These are phyloP conservation scores for Tipula lateralis DNA, from an alignment of 2,888 invertebrate genomes.

Conservation along the genomic window DNA sequence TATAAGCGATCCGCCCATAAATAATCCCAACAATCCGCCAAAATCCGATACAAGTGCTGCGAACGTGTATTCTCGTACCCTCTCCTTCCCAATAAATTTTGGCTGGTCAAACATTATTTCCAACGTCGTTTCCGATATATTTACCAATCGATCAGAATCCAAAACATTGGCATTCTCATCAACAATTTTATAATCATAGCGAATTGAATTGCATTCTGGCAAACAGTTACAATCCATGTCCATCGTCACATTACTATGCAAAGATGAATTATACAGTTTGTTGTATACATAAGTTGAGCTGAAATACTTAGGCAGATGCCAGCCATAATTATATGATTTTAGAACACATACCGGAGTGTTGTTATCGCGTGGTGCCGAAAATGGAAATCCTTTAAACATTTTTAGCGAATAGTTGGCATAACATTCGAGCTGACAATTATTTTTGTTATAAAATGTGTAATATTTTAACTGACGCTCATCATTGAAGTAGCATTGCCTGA, in stretches of 20 bases:
- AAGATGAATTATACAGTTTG: too few species aligned
- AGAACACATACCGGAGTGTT: too few species aligned
- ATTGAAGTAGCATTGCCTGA: slow-evolving; percentile 64
- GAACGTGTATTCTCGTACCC: not conserved
- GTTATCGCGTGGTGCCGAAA: slow-evolving; percentile 53
- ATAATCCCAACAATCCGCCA: not conserved
- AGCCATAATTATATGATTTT: too few species aligned
- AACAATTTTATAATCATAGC: not conserved
- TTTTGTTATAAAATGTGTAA: slow-evolving; percentile 65
- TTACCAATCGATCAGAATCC: too few species aligned
- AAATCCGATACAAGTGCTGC: not conserved
- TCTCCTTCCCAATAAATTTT: not conserved
- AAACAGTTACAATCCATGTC: not conserved
- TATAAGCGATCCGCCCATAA: not conserved
- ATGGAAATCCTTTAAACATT: slow-evolving; percentile 64
- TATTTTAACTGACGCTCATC: slow-evolving; percentile 58
- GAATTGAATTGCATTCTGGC: not conserved
- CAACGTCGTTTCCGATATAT: too few species aligned
- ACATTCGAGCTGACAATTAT: slow-evolving; percentile 68
- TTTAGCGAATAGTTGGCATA: slow-evolving; percentile 60
- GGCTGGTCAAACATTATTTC: not conserved
- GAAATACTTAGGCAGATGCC: not conserved
- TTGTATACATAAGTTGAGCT: too few species aligned
- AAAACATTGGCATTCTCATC: too few species aligned
- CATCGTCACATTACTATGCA: too few species aligned